Evolutionary conservation across 1,140 invertebrate genomes (phyloP), one percentile per base, ranked within the genome.

Genomic region (Leucophenga varia): DNA sequence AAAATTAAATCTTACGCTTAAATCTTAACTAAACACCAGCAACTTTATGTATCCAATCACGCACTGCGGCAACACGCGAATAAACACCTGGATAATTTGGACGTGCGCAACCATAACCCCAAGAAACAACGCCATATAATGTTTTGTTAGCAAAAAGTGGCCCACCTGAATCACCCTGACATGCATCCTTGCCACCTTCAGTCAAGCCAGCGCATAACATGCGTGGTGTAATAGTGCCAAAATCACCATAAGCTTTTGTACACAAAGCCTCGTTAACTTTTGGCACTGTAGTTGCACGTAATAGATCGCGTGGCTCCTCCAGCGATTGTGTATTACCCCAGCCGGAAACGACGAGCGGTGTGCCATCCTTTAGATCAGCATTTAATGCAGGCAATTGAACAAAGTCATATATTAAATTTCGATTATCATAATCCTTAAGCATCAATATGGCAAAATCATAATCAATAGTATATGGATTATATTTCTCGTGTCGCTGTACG

Each of bases 161-260:
- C 2, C 79, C 77, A 38, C 78, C 79, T 0, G 76, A 78, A 40
- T 80, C 79, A 3, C 78, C 86, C 70, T 85, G 83, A 50, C 87
- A 89, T 3, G 87, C 82, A 60, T 89, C 87, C 59, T 80, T 84
- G 13, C 82, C 81, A 2, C 86, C 86, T 41, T 83, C 78, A 1
- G 74, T 57, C 43, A 80, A 82, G 3, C 86, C 86, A 22, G 87
- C 86, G 56, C 87, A 89, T 1, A 87, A 61, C 82, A 87, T 86
- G 8, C 81, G 80, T 7, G 81, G 64, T 1, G 81, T 84, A 14
- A 89, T 76, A 3, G 31, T 35, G 1, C 69, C 69, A 12, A 65
- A 46, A 20, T 48, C 43, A 2, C 19, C 16, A 31, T 77, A 74
- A 2, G 75, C 56, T 8, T 54, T 16, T 2, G 46, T 53, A 53